A percentile compares a stretch with the other conserved stretches of the same genome.
Conservation (phyloP, 2,888 invertebrate genomes). For the Polydrusus cervinus region DNA sequence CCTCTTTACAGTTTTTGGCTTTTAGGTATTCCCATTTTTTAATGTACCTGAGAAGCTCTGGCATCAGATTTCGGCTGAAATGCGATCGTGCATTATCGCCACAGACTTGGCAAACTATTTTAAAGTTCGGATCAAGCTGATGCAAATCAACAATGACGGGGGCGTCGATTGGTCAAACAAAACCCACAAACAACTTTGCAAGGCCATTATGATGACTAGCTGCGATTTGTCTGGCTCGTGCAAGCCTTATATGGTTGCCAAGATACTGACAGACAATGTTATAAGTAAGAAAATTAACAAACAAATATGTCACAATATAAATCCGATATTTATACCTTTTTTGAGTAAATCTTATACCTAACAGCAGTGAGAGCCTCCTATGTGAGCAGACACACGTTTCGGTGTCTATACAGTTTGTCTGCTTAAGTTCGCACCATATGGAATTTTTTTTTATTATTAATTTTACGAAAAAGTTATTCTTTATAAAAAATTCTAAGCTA, state of each 20-base stretch:
- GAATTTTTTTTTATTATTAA: too few relatives aligned
- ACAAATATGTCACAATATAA: too few relatives aligned
- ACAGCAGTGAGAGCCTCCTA: too few relatives aligned
- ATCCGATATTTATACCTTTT: too few relatives aligned
- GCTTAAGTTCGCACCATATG: too few relatives aligned
- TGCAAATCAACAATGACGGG: slow-evolving; percentile 72
- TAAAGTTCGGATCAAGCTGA: slow-evolving; percentile 73
- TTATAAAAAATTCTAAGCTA: too few relatives aligned
- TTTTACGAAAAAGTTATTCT: too few relatives aligned
- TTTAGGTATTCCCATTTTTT: slow-evolving; percentile 74
- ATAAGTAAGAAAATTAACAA: slow-evolving; percentile 70
- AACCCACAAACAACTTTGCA: slow-evolving; percentile 73
- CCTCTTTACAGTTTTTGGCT: slow-evolving; percentile 25
- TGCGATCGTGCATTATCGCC: slow-evolving; percentile 75
- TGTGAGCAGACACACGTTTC: too few relatives aligned
- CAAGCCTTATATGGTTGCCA: slow-evolving; percentile 76
- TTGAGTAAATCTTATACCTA: too few relatives aligned
- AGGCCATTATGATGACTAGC: slow-evolving; percentile 76
- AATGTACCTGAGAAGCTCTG: slow-evolving; percentile 69
- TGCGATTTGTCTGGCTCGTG: slow-evolving; percentile 76
- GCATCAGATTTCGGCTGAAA: slow-evolving; percentile 72
- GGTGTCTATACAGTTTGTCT: too few relatives aligned
- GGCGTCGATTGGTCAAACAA: slow-evolving; percentile 73
- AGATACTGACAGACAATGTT: slow-evolving; percentile 73
- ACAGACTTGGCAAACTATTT: slow-evolving; percentile 77